A percentile compares a stretch with the other conserved stretches of the same genome.
phyloP scores from a whole-genome alignment of 2,113 vertebrate species.

The Takifugu flavidus region DNA sequence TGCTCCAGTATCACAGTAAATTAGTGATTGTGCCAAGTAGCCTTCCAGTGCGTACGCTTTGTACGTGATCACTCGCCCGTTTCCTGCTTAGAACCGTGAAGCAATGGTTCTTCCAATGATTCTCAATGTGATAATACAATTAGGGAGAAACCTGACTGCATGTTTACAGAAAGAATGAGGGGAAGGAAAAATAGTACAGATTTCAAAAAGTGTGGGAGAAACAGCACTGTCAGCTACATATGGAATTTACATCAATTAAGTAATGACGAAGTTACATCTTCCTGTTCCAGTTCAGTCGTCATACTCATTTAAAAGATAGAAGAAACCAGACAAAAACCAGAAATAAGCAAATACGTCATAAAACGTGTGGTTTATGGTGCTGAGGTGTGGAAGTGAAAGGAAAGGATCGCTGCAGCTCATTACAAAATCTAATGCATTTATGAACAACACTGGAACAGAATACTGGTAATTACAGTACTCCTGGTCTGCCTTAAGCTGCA shows the following conservation, averaged over 20 bases:
- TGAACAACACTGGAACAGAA: too few relatives aligned
- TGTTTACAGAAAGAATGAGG: neutral
- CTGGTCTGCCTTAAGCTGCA: too few relatives aligned
- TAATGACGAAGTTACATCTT: neutral
- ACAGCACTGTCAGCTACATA: neutral
- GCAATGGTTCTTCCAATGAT: conserved; percentile 27
- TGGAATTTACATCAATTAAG: neutral
- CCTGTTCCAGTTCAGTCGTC: neutral
- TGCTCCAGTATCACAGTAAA: conserved; percentile 16
- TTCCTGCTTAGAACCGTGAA: conserved; percentile 47
- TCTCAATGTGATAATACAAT: conserved; percentile 15
- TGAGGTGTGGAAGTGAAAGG: too few relatives aligned
- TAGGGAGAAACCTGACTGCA: conserved; percentile 12
- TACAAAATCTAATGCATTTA: too few relatives aligned
- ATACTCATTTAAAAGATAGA: neutral
- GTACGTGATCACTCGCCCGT: conserved; percentile 13
- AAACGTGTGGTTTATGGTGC: neutral
- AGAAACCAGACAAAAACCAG: neutral
- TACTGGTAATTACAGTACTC: too few relatives aligned
- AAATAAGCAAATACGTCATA: neutral
- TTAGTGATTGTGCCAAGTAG: conserved; percentile 28
- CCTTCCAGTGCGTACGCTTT: conserved; percentile 11
- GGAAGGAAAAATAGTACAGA: neutral
- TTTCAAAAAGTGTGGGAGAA: neutral
- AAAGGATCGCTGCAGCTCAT: too few relatives aligned